Evolutionary conservation across 2,113 vertebrate genomes (phyloP).

Genomic region (Diadophis punctatus): DNA sequence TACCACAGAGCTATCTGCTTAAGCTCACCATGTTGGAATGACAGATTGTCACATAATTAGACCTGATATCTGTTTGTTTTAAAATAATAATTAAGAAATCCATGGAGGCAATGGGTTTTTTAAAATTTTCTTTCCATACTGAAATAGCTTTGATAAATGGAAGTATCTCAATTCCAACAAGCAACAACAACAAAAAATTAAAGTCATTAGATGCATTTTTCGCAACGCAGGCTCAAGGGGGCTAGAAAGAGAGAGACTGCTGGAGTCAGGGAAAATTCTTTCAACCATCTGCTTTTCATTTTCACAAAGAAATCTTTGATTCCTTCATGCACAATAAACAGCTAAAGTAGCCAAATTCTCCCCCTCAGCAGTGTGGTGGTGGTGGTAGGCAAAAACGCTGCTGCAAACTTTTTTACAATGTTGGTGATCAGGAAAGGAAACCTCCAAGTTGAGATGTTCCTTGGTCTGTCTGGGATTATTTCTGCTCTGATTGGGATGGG

Average conservation of each 20-base stretch:
- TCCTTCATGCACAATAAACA: conserved; percentile 7
- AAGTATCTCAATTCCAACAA: conserved; percentile 32
- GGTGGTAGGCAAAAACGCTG: conserved; percentile 21
- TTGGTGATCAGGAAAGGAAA: conserved; percentile 1
- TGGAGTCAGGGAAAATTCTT: conserved; percentile 79
- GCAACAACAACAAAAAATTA: conserved; percentile 22
- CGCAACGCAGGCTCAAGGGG: conserved; percentile 46
- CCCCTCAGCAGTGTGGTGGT: conserved; percentile 10
- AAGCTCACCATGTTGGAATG: background rate
- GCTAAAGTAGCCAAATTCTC: conserved; percentile 26
- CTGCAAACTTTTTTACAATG: conserved; percentile 29
- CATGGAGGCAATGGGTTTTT: background rate
- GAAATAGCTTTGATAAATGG: background rate
- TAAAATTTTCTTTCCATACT: background rate
- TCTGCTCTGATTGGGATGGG: background rate
- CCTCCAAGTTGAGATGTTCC: background rate
- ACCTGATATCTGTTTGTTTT: background rate
- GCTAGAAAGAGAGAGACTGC: conserved; percentile 64
- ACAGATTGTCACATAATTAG: background rate
- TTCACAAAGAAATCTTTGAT: conserved; percentile 79
- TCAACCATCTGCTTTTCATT: conserved; percentile 90
- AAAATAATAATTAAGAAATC: background rate
- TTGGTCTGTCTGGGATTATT: conserved; percentile 3
- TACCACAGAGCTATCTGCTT: background rate
- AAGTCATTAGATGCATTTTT: conserved; percentile 57